Base-by-base conservation (phyloP, 2,797 vertebrate genomes). In the Forpus xanthops region DNA sequence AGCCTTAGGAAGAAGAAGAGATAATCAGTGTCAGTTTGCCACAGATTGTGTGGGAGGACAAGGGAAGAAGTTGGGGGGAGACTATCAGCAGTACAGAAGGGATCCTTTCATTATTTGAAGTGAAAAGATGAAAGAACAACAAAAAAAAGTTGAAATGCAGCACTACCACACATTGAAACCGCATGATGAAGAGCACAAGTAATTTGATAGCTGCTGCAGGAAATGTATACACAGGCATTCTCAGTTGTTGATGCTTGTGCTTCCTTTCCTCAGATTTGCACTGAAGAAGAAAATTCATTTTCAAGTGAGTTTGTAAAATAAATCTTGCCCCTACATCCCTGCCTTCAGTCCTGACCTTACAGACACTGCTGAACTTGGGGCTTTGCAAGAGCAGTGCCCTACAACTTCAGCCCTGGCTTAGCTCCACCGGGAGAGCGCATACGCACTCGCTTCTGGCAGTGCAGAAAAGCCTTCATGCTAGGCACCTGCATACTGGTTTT, bases 91-190 rank as follows among this genome's bases (percentile, higher is more conserved):
- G 39, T 47, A 89, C 77, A 64, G 62, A 91, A 85, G 25, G 33
- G 56, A 85, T 84, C 73, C 73, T 88, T 94, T 86, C 82, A 71
- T 67, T 94, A 68, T 88, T 78, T 94, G 47, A 86, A 94, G 55
- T 78, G 87, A 86, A 90, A 93, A 87, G 75, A 92, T 92, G 89
- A 93, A 93, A 73, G 68, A 93, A 49, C 44, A 81, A 75, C 21
- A 77, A 65, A 52, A 84, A 84, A 23, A 49, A 49, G 79, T 52
- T 73, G 37, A 79, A 84, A 44, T 35, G 60, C 49, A 70, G 33
- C 39, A 64, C 42, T 71, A 42, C 30, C 9, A 13, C 76, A 65
- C n/a, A n/a, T 61, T 71, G 62, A 77, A 85, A 41, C 56, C 1
- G 1, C 13, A 8, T 6, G 6, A 68, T 45, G 65, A 80, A 72